Conservation (phyloP, 2,113 vertebrate genomes). For the Malaclemys terrapin region DNA sequence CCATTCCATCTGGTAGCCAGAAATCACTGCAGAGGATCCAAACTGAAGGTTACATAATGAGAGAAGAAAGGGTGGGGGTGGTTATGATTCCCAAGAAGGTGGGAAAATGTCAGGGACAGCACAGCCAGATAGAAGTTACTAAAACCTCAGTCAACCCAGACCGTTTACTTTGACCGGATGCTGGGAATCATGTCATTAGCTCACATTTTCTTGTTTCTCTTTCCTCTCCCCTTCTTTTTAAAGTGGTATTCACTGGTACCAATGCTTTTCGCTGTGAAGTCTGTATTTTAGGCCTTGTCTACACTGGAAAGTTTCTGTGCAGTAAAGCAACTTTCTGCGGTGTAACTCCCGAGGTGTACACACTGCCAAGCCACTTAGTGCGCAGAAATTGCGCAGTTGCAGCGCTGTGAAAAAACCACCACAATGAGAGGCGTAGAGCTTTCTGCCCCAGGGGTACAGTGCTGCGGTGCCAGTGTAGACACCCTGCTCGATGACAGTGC, state of each 20-base stretch:
- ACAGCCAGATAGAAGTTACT: background rate
- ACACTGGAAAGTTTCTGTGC: too few relatives aligned
- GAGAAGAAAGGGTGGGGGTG: background rate
- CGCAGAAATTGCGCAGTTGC: too few relatives aligned
- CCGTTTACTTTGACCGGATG: background rate
- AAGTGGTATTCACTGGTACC: background rate
- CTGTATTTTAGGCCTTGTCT: background rate
- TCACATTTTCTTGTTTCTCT: background rate
- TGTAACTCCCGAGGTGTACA: too few relatives aligned
- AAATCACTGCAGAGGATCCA: background rate
- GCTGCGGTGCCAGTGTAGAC: too few relatives aligned
- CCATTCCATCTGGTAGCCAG: background rate
- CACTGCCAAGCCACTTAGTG: too few relatives aligned
- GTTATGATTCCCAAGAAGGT: background rate
- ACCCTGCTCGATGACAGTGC: too few relatives aligned
- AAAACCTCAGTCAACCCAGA: background rate
- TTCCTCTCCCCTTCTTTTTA: background rate
- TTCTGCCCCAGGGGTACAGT: too few relatives aligned
- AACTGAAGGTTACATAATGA: background rate
- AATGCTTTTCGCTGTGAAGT: background rate
- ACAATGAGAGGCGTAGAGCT: too few relatives aligned
- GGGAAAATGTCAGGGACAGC: background rate
- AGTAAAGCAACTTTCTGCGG: too few relatives aligned
- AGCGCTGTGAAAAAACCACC: too few relatives aligned
- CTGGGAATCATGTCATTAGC: background rate